A percentile compares a stretch with the other conserved stretches of the same genome.
Evolutionary conservation across 2,113 vertebrate species (phyloP).

Genomic region (Clarias batrachus): DNA sequence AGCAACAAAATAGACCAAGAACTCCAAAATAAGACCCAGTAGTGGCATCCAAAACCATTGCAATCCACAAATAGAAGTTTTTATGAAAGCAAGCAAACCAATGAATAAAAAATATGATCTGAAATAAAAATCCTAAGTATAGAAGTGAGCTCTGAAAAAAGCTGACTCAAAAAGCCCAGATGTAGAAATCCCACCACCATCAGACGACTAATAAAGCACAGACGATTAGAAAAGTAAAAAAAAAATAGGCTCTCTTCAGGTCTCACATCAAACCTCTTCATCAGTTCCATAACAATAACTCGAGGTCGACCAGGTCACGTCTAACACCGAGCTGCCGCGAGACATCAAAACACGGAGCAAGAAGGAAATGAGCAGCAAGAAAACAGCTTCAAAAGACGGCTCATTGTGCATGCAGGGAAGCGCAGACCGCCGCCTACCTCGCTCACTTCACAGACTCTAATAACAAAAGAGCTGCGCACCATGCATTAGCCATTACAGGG

Average conservation of each 20-base stretch:
- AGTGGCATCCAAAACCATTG: background rate
- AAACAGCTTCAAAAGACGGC: background rate
- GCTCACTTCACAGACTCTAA: background rate
- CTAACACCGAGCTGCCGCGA: background rate
- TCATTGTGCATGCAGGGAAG: slow-evolving; percentile 4
- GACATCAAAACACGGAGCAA: background rate
- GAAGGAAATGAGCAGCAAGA: background rate
- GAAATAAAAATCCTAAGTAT: background rate
- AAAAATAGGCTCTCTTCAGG: background rate
- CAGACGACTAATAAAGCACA: background rate
- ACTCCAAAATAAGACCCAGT: background rate
- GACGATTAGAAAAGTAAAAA: background rate
- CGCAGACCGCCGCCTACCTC: background rate
- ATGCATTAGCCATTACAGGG: background rate
- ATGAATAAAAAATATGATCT: background rate
- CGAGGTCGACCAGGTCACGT: slow-evolving; percentile 13
- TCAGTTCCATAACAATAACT: slow-evolving; percentile 5
- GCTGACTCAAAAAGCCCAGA: background rate
- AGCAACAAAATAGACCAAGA: background rate
- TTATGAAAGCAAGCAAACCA: background rate
- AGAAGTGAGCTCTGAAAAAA: background rate
- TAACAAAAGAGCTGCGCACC: background rate
- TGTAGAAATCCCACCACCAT: background rate
- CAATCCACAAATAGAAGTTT: background rate
- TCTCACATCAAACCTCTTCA: background rate